Evolutionary conservation across 1,140 invertebrate genomes (phyloP), one percentile per base, ranked within the genome.

Genomic region (Drosophila serrata): DNA sequence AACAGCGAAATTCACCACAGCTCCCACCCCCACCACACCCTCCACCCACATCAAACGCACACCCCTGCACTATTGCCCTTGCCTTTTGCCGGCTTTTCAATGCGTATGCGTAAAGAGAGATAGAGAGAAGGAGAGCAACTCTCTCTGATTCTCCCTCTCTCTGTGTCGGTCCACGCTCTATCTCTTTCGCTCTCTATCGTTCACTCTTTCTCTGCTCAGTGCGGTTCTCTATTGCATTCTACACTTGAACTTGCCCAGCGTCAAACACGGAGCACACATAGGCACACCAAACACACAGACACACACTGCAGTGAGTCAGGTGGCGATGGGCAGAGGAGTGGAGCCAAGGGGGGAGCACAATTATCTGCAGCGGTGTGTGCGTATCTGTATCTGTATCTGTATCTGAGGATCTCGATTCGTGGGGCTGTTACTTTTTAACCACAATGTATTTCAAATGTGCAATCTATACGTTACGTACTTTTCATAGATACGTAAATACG

Each of bases 381-480:
- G 65, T 82, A 49, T 69, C 35, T 80, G 73, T 82, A 58, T 76
- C 39, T 80, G 77, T 76, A 58, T 76, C 43, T 80, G 77, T 76
- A 63, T 81, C 37, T 76, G 39, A 68, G 56, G 84, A 65, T 81
- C 46, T 76, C 56, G 22, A 39, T 37, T 79, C 24, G 64, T 55
- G 78, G 64, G 64, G 79, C 61, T 70, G 62, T 90, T 85, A 90
- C 86, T 85, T 90, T 90, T 90, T 90, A 90, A 79, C 75, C 81
- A 90, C 85, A 90, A 85, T 90, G 85, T 90, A 85, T 90, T 90
- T 69, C 68, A 88, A 90, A 90, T 90, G 85, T 90, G 86, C 86
- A 90, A 90, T 90, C 90, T 90, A 81, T 79, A 90, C 64, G 35
- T 35, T 35, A 59, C 67, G 55, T 48, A 3, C 46, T 15, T 49